phyloP scores from a whole-genome alignment of 2,888 invertebrate genomes.

The Oxyscelio sp. region DNA sequence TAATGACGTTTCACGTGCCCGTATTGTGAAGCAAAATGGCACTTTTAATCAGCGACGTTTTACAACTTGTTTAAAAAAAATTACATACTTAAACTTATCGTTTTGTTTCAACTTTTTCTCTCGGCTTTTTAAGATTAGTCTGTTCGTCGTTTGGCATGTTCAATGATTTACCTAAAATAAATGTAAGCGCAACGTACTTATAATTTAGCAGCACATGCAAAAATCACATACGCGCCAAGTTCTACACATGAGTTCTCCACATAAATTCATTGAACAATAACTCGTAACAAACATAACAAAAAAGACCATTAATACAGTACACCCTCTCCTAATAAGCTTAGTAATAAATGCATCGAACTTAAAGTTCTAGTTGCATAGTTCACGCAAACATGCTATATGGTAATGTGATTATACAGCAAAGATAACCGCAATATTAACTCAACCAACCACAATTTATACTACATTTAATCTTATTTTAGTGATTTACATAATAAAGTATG shows the following conservation, averaged over 20 bases:
- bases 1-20: constrained; percentile 3
- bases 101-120: neutral
- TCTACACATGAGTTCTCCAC: constrained; percentile 28
- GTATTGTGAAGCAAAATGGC: neutral
- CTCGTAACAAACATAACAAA: constrained; percentile 59
- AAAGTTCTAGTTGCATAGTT: constrained; percentile 68
- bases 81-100: neutral
- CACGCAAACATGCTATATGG: constrained; percentile 72
- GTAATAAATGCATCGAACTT: constrained; percentile 69
- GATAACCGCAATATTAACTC: constrained; percentile 73
- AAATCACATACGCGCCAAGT: constrained; percentile 14
- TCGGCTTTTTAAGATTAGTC: neutral
- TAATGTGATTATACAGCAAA: constrained; percentile 64
- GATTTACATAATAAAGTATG: constrained; percentile 60
- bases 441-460: constrained; percentile 70
- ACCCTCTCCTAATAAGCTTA: constrained; percentile 65
- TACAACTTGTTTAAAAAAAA: neutral
- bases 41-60: neutral
- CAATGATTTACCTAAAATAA: neutral
- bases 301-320: constrained; percentile 59
- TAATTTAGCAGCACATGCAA: constrained; percentile 11
- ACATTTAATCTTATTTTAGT: constrained; percentile 68
- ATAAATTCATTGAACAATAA: constrained; percentile 65
- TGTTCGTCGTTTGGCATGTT: neutral
- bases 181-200: neutral